Evolutionary conservation across 2,113 vertebrate species (phyloP), one percentile per base, ranked within the genome.

Genomic region (Ellobius talpinus): DNA sequence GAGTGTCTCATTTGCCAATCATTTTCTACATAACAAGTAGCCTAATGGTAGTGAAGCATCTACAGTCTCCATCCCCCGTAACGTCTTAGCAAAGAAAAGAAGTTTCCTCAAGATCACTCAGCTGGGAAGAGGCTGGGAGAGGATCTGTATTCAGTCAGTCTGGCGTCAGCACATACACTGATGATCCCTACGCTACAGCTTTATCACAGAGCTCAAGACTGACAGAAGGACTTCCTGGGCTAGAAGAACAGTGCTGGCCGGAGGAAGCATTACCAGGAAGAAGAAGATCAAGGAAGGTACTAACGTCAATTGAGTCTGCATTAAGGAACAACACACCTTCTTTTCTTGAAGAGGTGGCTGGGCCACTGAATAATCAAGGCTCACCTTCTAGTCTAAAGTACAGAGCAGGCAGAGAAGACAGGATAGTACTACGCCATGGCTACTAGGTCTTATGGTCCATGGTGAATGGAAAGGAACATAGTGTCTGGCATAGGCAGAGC

Each of bases 391-490:
- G 7, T 33, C 39, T 66, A 50, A 79, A 50, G 70, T n/a, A 26
- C 90, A 86, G 24, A 50, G 23, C 33, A 36, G 10, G 3, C 6
- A 76, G 58, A 68, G 63, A 91, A 78, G 87, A 72, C 12, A 81
- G 10, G 10, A 12, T 17, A 39, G 33, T 24, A 21, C 26, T 13
- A 4, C 0, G 1, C 3, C 45, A 10, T 11, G 0, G 14, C 19
- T 68, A 70, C 47, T 68, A 7, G 10, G 7, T 24, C 0, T 70
- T 29, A n/a, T 5, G 55, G 24, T 36, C 17, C 47, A 19, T 58
- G 70, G 21, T 95, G 17, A 42, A 31, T 66, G 17, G n/a, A 24
- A 42, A 73, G 29, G 52, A 63, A 17, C 33, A 47, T 0, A 29
- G 72, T 58, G 63, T 42, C 3, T 26, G 0, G 0, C 47, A 2